Evolutionary conservation across 2,888 invertebrate species (phyloP).

Genomic region (Hydroisotoma schaefferi): DNA sequence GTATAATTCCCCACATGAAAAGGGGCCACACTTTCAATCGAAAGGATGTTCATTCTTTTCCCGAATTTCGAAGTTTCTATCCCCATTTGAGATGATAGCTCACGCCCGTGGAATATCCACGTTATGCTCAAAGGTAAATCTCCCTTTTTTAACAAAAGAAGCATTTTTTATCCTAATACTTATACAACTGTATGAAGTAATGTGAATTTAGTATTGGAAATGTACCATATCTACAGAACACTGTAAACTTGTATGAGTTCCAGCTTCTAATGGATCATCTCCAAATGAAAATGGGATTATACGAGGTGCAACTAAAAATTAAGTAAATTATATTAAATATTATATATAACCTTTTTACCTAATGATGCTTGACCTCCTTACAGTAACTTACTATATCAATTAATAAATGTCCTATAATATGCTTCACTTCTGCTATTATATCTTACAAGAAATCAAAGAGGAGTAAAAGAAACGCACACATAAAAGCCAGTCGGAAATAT

Average conservation of each 20-base stretch:
- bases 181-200: too few relatives aligned
- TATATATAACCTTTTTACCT: too few relatives aligned
- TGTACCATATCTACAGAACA: slow-evolving; percentile 24
- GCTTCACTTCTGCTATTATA: too few relatives aligned
- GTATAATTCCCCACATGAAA: slow-evolving; percentile 55
- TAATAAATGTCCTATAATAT: too few relatives aligned
- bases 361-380: too few relatives aligned
- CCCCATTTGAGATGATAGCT: slow-evolving; percentile 49
- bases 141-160: too few relatives aligned
- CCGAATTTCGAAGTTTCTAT: slow-evolving; percentile 58
- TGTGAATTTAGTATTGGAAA: slow-evolving; percentile 38
- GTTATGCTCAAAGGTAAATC: slow-evolving; percentile 31
- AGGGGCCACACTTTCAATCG: slow-evolving; percentile 62
- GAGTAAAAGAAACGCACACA: too few relatives aligned
- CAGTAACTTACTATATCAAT: too few relatives aligned
- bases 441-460: too few relatives aligned
- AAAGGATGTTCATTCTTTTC: slow-evolving; percentile 61
- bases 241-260: slow-evolving; percentile 48
- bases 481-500: too few relatives aligned
- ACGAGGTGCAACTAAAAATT: slow-evolving; percentile 63
- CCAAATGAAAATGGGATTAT: slow-evolving; percentile 64
- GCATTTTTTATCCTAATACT: too few relatives aligned
- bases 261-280: slow-evolving; percentile 63
- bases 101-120: slow-evolving; percentile 44
- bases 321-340: too few relatives aligned